Percentiles rank a stretch among this genome's conserved stretches.
Evolutionary conservation across 2,797 vertebrate species (phyloP).

Genomic region (Cossypha dichroa): DNA sequence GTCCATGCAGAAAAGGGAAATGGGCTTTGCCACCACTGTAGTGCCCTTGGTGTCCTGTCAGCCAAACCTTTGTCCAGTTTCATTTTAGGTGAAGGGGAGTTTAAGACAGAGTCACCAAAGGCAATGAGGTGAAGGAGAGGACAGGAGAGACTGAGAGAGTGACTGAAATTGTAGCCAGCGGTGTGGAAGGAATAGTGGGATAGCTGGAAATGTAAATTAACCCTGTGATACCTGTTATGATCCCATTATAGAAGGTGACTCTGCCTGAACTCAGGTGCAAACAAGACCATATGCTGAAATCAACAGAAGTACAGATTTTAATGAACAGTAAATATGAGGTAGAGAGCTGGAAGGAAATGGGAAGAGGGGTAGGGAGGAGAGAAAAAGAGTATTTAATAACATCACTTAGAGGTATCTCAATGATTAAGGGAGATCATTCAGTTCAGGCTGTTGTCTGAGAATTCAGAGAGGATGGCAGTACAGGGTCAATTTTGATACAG

Average conservation of each 20-base stretch:
- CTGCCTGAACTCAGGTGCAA: neutral
- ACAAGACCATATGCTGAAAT: neutral
- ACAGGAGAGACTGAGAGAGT: neutral
- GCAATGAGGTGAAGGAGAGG: neutral
- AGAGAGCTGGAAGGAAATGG: neutral
- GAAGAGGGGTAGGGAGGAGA: neutral
- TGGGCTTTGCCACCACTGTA: neutral
- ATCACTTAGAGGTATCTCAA: fast-evolving
- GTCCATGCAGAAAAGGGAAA: neutral
- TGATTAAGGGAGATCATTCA: neutral
- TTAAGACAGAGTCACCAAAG: neutral
- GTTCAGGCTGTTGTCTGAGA: neutral
- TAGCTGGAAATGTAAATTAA: neutral
- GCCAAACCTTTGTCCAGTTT: neutral
- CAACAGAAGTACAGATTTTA: neutral
- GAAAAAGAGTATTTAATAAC: neutral
- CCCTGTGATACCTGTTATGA: neutral
- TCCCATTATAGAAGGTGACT: neutral
- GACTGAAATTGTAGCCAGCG: neutral
- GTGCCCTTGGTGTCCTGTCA: neutral
- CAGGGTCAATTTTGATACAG: neutral
- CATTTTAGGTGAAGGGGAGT: neutral
- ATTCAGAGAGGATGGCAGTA: neutral
- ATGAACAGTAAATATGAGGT: neutral
- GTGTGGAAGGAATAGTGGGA: neutral